These are phyloP conservation scores for Vombatus ursinus DNA, from an alignment of 2,113 vertebrate genomes.

Conservation along the genomic window DNA sequence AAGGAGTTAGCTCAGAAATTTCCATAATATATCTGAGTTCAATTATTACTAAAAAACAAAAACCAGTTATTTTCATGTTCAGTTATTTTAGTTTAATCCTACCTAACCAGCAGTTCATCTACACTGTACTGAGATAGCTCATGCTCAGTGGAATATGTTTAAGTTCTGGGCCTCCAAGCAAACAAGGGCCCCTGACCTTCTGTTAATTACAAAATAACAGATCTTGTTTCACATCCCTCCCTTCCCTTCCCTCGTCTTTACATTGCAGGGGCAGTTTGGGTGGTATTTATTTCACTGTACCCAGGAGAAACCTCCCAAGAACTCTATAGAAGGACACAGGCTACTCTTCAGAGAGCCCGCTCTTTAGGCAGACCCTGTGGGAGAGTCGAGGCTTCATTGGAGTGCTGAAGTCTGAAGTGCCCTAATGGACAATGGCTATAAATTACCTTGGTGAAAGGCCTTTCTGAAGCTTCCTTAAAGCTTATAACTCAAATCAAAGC, in stretches of 20 bases:
- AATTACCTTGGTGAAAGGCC: constrained; percentile 42
- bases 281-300: constrained; percentile 51
- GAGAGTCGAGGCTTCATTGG: constrained; percentile 21
- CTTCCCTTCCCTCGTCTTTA: constrained; percentile 12
- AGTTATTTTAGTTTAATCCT: background rate
- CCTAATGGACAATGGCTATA: constrained; percentile 47
- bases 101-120: background rate
- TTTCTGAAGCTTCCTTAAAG: constrained; percentile 7
- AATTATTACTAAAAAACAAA: background rate
- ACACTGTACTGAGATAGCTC: background rate
- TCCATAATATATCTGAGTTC: background rate
- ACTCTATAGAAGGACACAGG: background rate
- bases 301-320: background rate
- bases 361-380: constrained; percentile 40
- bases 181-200: background rate
- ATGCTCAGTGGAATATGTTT: background rate
- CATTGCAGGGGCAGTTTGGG: constrained; percentile 19
- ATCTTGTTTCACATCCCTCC: constrained; percentile 27
- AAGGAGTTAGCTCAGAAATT: background rate
- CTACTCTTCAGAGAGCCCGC: constrained; percentile 22
- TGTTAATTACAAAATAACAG: constrained; percentile 63
- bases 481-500: background rate
- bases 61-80: background rate
- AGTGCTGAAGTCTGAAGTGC: constrained; percentile 2
- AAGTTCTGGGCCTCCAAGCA: background rate